Base-by-base conservation (phyloP, 2,888 invertebrate species). In the Pediacus dermestoides region DNA sequence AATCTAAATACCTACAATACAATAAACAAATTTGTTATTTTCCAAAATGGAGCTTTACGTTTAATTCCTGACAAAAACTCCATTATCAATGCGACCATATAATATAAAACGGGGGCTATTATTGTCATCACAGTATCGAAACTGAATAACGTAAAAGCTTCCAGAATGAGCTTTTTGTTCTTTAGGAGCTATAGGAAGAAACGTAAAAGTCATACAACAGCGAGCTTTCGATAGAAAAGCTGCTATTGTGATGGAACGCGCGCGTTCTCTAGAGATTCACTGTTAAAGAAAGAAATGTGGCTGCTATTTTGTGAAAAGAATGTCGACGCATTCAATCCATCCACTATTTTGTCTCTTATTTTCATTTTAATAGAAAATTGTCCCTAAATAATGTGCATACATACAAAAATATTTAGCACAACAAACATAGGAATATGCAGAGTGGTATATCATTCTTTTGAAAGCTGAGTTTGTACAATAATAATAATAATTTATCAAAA, bases 151-250 rank as follows among this genome's bases (percentile, higher is more conserved):
- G 62, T 57, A 53, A 63, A 63, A 64, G 63, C 62, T 62, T 57
- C 64, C 48, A 61, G 66, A 66, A 66, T 64, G 60, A 63, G 65
- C 63, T 63, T 66, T 66, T 66, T 66, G 66, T 66, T 64, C 64
- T 64, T 58, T 58, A 43, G 47, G 44, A 53, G 54, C 56, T 57
- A 61, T 62, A 62, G 60, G 63, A 64, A 61, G 64, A 63, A 64
- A 66, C 58, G 64, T 64, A 66, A 65, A 65, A 66, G 64, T 66
- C 64, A 62, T 64, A 64, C 61, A 65, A 64, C 63, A 54, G 61
- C 61, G 58, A 64, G 63, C 62, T 58, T 55, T 57, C 57, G 55
- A 61, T 60, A 61, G 62, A 64, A 63, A 63, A 61, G 60, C 53
- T 43, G 44, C 16, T 14, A 30, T 32, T 32, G 39, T 37, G 54